These are phyloP conservation scores for Halcyon smyrnensis DNA, from an alignment of 2,797 vertebrate genomes.

Conservation along the genomic window DNA sequence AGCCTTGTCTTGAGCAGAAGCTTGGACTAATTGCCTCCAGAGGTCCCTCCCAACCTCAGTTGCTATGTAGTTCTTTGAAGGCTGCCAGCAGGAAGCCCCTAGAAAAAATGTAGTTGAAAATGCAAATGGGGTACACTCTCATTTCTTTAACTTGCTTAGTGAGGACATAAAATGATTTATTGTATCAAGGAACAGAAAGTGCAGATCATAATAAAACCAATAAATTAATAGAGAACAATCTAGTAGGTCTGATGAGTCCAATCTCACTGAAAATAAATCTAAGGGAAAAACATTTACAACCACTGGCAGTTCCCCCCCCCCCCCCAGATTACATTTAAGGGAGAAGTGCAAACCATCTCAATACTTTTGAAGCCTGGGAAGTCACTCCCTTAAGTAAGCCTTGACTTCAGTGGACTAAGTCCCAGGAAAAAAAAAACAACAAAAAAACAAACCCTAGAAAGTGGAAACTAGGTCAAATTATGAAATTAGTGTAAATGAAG, in stretches of 20 bases:
- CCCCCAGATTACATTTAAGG: background rate
- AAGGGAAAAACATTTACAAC: slow-evolving; percentile 9
- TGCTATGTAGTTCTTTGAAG: background rate
- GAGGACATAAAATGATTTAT: slow-evolving; percentile 35
- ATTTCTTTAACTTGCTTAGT: slow-evolving; percentile 7
- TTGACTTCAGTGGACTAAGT: background rate
- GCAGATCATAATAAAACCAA: slow-evolving; percentile 49
- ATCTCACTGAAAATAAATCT: slow-evolving; percentile 37
- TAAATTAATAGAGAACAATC: slow-evolving; percentile 41
- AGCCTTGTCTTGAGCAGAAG: background rate
- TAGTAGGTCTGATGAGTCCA: slow-evolving; percentile 6
- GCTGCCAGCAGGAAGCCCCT: background rate
- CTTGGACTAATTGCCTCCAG: background rate
- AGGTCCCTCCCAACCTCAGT: background rate
- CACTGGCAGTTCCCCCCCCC: background rate
- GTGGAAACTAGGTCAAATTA: background rate
- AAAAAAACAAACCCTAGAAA: background rate
- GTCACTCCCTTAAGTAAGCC: background rate
- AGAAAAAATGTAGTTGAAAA: background rate
- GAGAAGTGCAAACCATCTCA: background rate
- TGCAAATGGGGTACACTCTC: background rate
- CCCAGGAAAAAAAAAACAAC: background rate
- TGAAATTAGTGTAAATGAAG: background rate
- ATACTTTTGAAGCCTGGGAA: background rate
- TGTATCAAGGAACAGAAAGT: slow-evolving; percentile 37